Conservation (phyloP, 64 coral and sea anemone genomes). For the Acropora yongei region DNA sequence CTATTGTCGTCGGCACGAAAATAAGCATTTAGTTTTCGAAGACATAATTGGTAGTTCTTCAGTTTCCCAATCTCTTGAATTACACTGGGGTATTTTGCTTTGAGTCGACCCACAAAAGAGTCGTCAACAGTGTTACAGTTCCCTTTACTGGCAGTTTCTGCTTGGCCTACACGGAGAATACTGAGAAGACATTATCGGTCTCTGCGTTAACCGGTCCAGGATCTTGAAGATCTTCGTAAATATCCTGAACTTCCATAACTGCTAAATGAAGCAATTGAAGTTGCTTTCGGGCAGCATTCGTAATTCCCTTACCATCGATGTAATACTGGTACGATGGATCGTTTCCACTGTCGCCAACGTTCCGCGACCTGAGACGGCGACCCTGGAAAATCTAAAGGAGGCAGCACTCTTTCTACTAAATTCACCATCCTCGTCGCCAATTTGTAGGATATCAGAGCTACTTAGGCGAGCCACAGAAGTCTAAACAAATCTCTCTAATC, state of each 20-base stretch:
- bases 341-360: not conserved
- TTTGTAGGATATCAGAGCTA: no score
- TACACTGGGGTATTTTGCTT: not conserved
- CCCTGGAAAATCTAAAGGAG: no score
- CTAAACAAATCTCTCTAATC: no score
- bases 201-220: not conserved
- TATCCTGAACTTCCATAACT: constrained; percentile 1
- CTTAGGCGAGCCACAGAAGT: no score
- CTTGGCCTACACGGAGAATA: constrained; percentile 9
- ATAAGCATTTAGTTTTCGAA: no score
- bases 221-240: not conserved
- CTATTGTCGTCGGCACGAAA: no score
- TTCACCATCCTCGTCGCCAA: no score
- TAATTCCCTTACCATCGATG: not conserved
- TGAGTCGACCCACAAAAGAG: not conserved
- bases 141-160: not conserved
- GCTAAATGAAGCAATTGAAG: not conserved
- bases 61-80: constrained; percentile 20
- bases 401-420: no score
- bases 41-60: not conserved
- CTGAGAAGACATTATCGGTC: not conserved
- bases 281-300: not conserved
- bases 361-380: no score
- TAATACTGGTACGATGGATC: not conserved
- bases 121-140: constrained; percentile 7